Conservation (phyloP, 1,140 invertebrate species). For the Brachionus angularis region DNA sequence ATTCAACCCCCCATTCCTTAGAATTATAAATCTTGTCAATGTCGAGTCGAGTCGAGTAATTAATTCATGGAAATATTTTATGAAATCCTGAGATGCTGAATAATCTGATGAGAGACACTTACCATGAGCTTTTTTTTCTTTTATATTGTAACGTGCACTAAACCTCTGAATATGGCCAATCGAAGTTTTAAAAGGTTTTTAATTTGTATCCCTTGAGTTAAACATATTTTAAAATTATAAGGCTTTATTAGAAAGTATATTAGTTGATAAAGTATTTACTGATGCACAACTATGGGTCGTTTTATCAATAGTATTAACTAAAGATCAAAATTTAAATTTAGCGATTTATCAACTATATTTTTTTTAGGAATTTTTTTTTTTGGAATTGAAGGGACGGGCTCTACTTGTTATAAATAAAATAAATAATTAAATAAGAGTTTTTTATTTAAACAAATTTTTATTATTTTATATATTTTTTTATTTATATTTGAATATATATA, state of each 20-base stretch:
- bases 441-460: too few species aligned
- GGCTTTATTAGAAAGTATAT: background rate
- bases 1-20: background rate
- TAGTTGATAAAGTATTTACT: background rate
- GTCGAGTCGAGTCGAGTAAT: background rate
- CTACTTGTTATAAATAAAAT: too few species aligned
- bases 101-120: background rate
- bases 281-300: too few species aligned
- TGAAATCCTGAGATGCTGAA: background rate
- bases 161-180: background rate
- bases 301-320: too few species aligned
- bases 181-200: background rate
- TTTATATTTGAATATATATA: too few species aligned
- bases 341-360: too few species aligned
- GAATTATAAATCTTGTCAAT: background rate
- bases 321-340: too few species aligned
- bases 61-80: background rate
- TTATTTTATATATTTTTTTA: too few species aligned
- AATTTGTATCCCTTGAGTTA: background rate
- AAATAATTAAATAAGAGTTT: too few species aligned
- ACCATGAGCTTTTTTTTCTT: background rate
- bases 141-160: background rate
- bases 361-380: too few species aligned
- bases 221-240: background rate
- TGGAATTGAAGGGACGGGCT: too few species aligned